These are phyloP conservation scores for Acrossocheilus wenchowensis DNA, from an alignment of 2,797 vertebrate genomes.

Conservation along the genomic window DNA sequence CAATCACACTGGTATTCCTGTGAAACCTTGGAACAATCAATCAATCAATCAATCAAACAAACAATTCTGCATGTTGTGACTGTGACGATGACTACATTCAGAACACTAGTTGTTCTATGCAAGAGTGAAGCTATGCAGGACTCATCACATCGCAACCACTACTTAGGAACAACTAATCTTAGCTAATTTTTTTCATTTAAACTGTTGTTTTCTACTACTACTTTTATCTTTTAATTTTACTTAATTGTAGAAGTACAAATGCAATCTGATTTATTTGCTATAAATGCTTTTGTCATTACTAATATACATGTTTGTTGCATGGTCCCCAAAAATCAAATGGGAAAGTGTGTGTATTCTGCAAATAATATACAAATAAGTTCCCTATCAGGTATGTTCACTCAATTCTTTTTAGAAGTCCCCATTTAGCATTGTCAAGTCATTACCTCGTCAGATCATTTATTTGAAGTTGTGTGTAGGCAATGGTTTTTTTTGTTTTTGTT, in stretches of 20 bases:
- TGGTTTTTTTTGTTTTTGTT: conserved; percentile 31
- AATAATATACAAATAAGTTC: background rate
- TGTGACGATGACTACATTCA: background rate
- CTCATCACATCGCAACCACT: background rate
- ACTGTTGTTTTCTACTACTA: background rate
- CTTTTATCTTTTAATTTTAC: background rate
- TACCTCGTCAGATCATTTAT: conserved; percentile 15
- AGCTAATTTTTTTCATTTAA: background rate
- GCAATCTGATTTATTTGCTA: background rate
- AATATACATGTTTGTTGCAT: background rate
- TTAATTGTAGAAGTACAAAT: background rate
- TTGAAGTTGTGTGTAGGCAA: conserved; percentile 24
- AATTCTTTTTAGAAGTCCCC: background rate
- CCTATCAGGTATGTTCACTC: background rate
- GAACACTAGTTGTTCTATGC: background rate
- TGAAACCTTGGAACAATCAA: background rate
- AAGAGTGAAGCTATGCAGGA: background rate
- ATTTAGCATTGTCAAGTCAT: conserved; percentile 18
- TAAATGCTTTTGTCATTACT: background rate
- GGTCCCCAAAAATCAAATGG: background rate
- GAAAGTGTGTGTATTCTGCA: background rate
- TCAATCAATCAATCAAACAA: background rate
- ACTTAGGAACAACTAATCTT: background rate
- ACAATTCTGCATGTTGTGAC: background rate
- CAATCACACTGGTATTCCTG: background rate